Evolutionary conservation across 2,797 vertebrate species (phyloP).

Genomic region (Dermochelys coriacea): DNA sequence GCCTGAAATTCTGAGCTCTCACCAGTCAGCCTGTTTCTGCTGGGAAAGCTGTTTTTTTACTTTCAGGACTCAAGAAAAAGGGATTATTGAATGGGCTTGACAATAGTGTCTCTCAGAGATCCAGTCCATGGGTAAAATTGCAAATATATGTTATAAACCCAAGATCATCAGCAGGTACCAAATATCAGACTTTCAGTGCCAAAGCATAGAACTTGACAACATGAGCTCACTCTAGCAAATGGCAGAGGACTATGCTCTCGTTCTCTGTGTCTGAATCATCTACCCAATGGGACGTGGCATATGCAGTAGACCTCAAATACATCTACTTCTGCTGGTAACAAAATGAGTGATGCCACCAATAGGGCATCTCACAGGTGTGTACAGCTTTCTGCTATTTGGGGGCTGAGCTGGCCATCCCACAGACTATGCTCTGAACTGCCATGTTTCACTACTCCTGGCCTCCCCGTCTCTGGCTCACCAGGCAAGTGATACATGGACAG

Average conservation of each 20-base stretch:
- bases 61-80: neutral
- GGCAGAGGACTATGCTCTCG: neutral
- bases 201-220: neutral
- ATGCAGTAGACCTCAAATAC: neutral
- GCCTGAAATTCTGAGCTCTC: neutral
- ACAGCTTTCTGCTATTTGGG: neutral
- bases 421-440: neutral
- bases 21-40: neutral
- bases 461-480: neutral
- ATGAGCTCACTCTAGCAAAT: neutral
- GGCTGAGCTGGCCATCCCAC: neutral
- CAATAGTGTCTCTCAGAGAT: neutral
- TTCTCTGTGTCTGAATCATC: neutral
- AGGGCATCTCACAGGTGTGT: neutral
- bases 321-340: neutral
- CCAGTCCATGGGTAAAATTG: neutral
- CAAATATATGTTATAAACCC: accelerated
- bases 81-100: neutral
- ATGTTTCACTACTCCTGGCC: neutral
- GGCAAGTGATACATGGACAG: neutral
- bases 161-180: accelerated
- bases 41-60: neutral
- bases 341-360: neutral
- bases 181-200: neutral
- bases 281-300: neutral